Conservation (phyloP, 2,113 vertebrate genomes). For the Heliornis fulica region DNA sequence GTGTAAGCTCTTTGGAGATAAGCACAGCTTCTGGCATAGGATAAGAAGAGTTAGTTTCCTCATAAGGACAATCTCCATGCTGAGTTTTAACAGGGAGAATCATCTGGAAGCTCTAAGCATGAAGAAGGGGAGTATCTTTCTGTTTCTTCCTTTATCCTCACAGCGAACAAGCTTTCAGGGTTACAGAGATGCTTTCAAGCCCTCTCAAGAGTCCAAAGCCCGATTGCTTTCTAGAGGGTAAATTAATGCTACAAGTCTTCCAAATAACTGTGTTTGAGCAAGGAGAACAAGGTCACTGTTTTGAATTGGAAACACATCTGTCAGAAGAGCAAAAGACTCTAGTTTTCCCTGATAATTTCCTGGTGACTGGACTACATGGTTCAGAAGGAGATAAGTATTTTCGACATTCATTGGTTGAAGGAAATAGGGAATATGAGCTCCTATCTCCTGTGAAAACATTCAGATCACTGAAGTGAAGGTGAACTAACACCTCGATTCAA, state of each 20-base stretch:
- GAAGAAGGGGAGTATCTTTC: neutral
- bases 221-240: neutral
- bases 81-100: too few relatives aligned
- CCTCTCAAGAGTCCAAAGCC: neutral
- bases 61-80: neutral
- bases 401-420: neutral
- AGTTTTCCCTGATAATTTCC: neutral
- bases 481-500: neutral
- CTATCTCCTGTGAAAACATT: neutral
- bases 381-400: neutral
- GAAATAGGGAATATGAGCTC: neutral
- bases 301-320: neutral
- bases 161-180: neutral
- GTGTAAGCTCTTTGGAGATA: neutral
- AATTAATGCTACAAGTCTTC: neutral
- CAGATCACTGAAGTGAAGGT: neutral
- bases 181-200: neutral
- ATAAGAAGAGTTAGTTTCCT: neutral
- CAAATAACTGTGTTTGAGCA: neutral
- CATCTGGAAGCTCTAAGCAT: neutral
- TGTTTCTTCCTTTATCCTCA: neutral
- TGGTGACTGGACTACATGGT: neutral
- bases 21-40: neutral
- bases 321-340: neutral
- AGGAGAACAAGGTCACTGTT: neutral